Conservation (phyloP, 2,888 invertebrate genomes). For the Corbicula japonica region DNA sequence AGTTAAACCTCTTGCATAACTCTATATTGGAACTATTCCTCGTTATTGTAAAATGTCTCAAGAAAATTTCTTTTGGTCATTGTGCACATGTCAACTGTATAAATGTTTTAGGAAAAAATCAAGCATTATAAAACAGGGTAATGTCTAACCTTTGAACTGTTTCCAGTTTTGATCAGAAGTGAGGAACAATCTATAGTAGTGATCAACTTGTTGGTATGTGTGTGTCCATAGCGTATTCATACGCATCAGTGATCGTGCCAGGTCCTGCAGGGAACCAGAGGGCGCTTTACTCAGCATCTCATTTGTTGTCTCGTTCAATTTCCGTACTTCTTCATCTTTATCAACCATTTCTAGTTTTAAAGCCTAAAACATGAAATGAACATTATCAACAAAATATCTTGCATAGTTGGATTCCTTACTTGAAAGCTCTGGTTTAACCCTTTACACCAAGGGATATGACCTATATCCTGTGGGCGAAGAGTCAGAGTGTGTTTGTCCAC, state of each 20-base stretch:
- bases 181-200: slow-evolving; percentile 77
- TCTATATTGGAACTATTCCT: too few species aligned
- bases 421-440: not conserved
- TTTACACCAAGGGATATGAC: too few species aligned
- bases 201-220: slow-evolving; percentile 80
- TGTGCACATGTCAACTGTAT: slow-evolving; percentile 2
- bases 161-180: slow-evolving; percentile 81
- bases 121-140: too few species aligned
- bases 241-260: slow-evolving; percentile 79
- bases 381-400: too few species aligned
- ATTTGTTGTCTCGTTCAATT: slow-evolving; percentile 77
- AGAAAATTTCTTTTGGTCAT: too few species aligned
- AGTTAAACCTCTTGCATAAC: too few species aligned
- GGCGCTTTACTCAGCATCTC: slow-evolving; percentile 76
- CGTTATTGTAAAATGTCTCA: too few species aligned
- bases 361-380: slow-evolving; percentile 63
- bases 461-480: too few species aligned
- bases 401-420: too few species aligned
- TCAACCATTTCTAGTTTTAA: slow-evolving; percentile 75
- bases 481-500: too few species aligned
- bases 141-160: slow-evolving; percentile 80
- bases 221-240: slow-evolving; percentile 83
- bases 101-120: too few species aligned
- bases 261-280: slow-evolving; percentile 78
- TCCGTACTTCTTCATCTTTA: slow-evolving; percentile 75